Evolutionary conservation across 2,113 vertebrate genomes (phyloP).

Genomic region (Psammodynastes pulverulentus): DNA sequence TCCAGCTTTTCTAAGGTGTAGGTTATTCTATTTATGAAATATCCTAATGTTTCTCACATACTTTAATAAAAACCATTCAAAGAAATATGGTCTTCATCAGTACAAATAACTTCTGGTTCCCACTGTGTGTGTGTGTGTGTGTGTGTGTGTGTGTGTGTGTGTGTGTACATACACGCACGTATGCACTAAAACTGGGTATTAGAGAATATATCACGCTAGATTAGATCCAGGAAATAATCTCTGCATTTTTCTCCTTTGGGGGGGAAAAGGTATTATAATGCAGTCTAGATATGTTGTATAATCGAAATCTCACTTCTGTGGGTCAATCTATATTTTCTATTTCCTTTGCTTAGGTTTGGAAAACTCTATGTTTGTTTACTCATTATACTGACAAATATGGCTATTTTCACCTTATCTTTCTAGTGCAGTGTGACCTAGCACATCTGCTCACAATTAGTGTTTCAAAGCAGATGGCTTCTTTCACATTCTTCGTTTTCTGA

Average conservation of each 20-base stretch:
- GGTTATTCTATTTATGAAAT: not conserved
- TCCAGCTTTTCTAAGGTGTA: not conserved
- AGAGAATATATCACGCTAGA: not conserved
- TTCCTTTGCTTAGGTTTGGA: constrained; percentile 12
- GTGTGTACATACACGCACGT: not conserved
- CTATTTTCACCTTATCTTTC: constrained; percentile 29
- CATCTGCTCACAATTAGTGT: constrained; percentile 32
- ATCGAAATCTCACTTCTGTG: not conserved
- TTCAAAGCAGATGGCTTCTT: constrained; percentile 25
- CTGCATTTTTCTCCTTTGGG: not conserved
- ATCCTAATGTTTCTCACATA: not conserved
- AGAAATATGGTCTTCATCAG: not conserved
- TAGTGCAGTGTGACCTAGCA: constrained; percentile 20
- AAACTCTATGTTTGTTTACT: constrained; percentile 25
- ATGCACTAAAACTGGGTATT: not conserved
- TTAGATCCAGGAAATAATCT: not conserved
- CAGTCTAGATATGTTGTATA: not conserved
- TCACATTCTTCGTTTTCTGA: constrained; percentile 9
- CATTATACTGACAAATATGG: constrained; percentile 18
- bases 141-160: not conserved
- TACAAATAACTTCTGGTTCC: not conserved
- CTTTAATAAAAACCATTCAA: not conserved
- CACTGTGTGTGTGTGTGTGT: not conserved
- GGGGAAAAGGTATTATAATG: not conserved
- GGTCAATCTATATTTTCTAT: not conserved